Evolutionary conservation across 23 tunicate genomes (phyloP), one percentile per base, ranked within the genome.

Genomic region (Ascidia mentula): DNA sequence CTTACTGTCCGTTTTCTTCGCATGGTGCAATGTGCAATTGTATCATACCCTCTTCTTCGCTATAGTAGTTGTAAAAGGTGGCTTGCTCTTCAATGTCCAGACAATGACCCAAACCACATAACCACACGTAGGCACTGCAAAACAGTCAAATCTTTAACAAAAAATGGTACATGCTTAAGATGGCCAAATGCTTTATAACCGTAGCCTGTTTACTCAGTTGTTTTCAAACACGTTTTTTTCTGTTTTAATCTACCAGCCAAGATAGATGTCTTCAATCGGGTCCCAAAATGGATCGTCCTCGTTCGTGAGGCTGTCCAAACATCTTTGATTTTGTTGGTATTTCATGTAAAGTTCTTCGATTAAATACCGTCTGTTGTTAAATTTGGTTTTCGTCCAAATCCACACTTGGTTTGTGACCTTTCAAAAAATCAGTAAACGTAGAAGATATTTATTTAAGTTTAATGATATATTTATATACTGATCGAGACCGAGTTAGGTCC

Each of bases 211-310:
- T n/a, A n/a, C n/a, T n/a, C n/a, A n/a, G n/a, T n/a, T n/a, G n/a
- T n/a, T n/a, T n/a, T n/a, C 53, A 42, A 42, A 9, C 53, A 42
- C 53, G 53, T 15, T 42, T 42, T 42, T 12, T 42, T n/a, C 75
- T 13, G 30, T 60, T 40, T 71, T 15, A 69, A 26, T 28, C 24
- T 20, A 89, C 95, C 95, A 83, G 79, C 95, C 95, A 32, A 89
- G 73, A 59, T 89, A 89, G 17, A 89, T 69, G 65, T 89, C 95
- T 40, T 89, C 95, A 9, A 89, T 85, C 6, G 95, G 95, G 65
- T 89, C 95, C 95, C 95, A 89, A 36, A 89, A 89, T 35, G 95
- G 95, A 40, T 89, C 95, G 37, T 73, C 76, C 20, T 83, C 85
- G 38, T 74, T 74, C 31, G 88, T 46, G 7, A 89, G 45, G 28